A percentile compares a stretch with the other conserved stretches of the same genome.
Evolutionary conservation across 2,888 invertebrate species (phyloP).

Genomic region (Cotesia congregata): DNA sequence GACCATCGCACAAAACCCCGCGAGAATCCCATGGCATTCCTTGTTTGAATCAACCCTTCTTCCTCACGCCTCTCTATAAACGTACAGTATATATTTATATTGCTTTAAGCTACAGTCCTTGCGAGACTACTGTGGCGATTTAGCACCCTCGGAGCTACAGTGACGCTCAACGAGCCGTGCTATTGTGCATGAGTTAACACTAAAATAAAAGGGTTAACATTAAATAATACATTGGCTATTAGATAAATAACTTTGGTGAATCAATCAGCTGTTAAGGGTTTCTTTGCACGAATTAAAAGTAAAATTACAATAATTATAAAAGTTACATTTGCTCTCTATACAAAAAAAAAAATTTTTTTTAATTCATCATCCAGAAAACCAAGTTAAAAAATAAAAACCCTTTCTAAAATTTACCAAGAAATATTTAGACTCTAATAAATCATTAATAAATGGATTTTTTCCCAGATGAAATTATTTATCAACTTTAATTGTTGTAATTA

Average conservation of each 20-base stretch:
- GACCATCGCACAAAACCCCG: slow-evolving; percentile 36
- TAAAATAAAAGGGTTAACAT: slow-evolving; percentile 58
- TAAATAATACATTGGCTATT: slow-evolving; percentile 13
- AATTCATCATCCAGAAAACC: neutral
- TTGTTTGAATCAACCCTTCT: slow-evolving; percentile 61
- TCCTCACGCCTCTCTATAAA: slow-evolving; percentile 58
- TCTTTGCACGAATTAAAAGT: no score
- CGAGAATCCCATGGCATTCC: slow-evolving; percentile 52
- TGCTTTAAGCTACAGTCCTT: slow-evolving; percentile 38
- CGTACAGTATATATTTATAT: slow-evolving; percentile 28
- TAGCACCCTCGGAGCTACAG: slow-evolving; percentile 52
- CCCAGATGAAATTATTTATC: neutral
- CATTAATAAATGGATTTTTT: neutral
- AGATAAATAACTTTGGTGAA: slow-evolving; percentile 10
- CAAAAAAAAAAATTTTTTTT: neutral
- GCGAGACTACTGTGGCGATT: slow-evolving; percentile 44
- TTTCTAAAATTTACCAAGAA: no score
- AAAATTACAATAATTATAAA: no score
- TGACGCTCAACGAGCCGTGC: slow-evolving; percentile 67
- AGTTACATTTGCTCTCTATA: no score
- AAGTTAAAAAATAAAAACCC: neutral
- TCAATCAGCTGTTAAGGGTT: neutral
- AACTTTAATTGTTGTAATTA: neutral
- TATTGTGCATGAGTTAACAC: slow-evolving; percentile 59
- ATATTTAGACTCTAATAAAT: no score